phyloP scores from a whole-genome alignment of 2,113 vertebrate species.

The Trochalopteron elliotii region DNA sequence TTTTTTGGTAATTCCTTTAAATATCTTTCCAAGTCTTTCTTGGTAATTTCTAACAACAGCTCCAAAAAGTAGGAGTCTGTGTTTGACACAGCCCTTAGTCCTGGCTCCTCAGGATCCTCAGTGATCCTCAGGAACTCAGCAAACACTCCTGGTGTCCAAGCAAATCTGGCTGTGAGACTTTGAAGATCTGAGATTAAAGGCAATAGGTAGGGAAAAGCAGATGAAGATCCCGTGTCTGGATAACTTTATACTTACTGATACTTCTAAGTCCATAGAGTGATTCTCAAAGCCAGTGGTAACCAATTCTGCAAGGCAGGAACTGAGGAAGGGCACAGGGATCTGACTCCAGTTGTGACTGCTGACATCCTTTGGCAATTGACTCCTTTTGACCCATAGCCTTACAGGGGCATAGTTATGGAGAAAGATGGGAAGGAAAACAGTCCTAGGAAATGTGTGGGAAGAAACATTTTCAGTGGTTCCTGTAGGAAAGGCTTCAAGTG shows the following conservation, averaged over 20 bases:
- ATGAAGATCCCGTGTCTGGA: neutral
- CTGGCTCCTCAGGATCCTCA: too few relatives aligned
- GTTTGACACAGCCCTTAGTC: neutral
- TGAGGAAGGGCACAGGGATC: neutral
- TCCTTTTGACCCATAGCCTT: neutral
- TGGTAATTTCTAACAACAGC: neutral
- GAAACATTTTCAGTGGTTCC: neutral
- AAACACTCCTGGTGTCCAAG: neutral
- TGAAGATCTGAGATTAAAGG: neutral
- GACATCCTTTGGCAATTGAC: neutral
- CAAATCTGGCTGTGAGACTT: neutral
- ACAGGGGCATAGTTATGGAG: neutral
- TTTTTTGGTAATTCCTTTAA: neutral
- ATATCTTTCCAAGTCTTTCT: neutral
- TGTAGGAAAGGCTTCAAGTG: neutral
- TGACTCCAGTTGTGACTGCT: neutral
- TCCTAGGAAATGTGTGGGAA: neutral
- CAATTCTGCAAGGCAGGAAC: neutral
- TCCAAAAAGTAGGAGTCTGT: neutral
- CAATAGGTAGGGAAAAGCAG: neutral
- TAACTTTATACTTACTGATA: neutral
- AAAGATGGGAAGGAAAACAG: neutral
- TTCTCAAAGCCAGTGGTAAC: neutral
- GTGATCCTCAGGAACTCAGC: neutral
- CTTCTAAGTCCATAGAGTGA: neutral